Percentiles rank a stretch among this genome's conserved stretches.
phyloP scores from a whole-genome alignment of 2,113 vertebrate genomes.

The Calidris pygmaea region DNA sequence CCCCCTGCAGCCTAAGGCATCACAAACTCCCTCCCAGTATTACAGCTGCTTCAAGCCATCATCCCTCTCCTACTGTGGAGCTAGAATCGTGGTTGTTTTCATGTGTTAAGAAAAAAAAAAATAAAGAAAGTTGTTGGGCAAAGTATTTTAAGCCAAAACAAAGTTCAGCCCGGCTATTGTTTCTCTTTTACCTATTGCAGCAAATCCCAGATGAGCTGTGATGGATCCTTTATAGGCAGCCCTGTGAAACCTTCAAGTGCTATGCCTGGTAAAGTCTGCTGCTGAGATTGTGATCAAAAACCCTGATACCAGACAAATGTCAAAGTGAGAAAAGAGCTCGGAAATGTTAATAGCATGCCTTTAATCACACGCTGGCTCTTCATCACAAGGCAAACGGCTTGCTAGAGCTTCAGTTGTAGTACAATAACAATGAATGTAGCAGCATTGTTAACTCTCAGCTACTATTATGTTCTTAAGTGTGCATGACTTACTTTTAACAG shows the following conservation, averaged over 20 bases:
- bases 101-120: neutral
- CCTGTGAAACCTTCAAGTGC: neutral
- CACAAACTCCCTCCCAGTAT: neutral
- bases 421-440: constrained; percentile 5
- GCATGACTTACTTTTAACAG: constrained; percentile 7
- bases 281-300: neutral
- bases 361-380: neutral
- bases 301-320: neutral
- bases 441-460: neutral
- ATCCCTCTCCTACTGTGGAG: neutral
- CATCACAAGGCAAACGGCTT: constrained; percentile 14
- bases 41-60: neutral
- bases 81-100: neutral
- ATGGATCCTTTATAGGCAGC: neutral
- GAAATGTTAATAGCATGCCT: constrained; percentile 15
- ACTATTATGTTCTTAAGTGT: constrained; percentile 8
- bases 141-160: neutral
- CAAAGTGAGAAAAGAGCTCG: neutral
- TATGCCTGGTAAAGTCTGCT: neutral
- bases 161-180: neutral
- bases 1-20: neutral
- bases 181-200: neutral
- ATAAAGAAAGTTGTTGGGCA: neutral
- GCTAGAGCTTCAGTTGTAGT: neutral
- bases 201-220: neutral